Evolutionary conservation across 2,113 vertebrate genomes (phyloP), one percentile per base, ranked within the genome.

Genomic region (Orientallactaga bullata): DNA sequence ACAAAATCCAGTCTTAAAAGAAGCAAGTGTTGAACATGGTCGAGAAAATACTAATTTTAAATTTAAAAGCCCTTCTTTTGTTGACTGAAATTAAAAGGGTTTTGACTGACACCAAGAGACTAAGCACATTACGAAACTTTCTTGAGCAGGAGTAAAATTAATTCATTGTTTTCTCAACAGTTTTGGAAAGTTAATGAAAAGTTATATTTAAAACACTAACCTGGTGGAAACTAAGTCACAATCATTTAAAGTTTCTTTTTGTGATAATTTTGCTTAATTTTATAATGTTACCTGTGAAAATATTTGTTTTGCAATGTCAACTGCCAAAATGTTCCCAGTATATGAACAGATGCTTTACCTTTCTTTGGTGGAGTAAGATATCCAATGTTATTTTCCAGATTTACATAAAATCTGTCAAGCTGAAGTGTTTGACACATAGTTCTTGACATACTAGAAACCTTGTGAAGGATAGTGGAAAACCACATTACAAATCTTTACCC

Each of bases 371-470:
- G 24, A 95, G 35, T 71, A 87, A 78, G 60, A 55, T 21, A 79
- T 61, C 39, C 32, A 77, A 39, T 85, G 60, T 77, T 96, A 95
- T 39, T 85, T 37, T 90, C 51, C 74, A 26, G 18, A 85, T 93
- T 96, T 94, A 72, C 76, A 93, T 95, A 93, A 95, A 95, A 93
- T 96, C 86, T 94, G 87, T 82, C 58, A 94, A 89, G 47, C 55
- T 93, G 42, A 74, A 95, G 16, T 94, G 35, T 80, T 91, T 58
- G 77, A 42, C 65, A 85, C 66, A n/a, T 93, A 91, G 95, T 96
- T 96, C 94, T 74, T 74, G 66, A 85, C 20, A 80, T 92, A 15
- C 79, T 89, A 84, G 88, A 92, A 72, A 37, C 61, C 39, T 39
- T 92, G 88, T 95, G 24, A 60, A 42, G 77, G 42, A 65, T 80